Evolutionary conservation across 2,888 invertebrate genomes (phyloP), one percentile per base, ranked within the genome.

Genomic region (Lordiphosa andalusiaca): DNA sequence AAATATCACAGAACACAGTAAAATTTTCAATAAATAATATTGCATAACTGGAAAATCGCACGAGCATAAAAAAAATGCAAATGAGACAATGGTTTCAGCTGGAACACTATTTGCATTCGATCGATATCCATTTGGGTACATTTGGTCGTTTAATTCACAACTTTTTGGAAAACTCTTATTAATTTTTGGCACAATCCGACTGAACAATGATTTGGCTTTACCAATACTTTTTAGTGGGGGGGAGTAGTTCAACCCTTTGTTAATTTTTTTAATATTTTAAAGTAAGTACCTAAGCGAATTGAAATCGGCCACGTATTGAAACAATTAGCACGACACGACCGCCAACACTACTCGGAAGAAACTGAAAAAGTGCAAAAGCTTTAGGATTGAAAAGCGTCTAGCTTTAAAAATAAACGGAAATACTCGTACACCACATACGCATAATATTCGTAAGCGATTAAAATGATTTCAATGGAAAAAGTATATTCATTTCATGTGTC

Each of bases 311-410:
- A 70, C 73, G 66, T 75, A 68, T 70, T 56, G 54, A 64, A 68
- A 71, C 51, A 73, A 73, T 70, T 69, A 70, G 65, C 78, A 76
- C 85, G 87, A 87, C 85, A 80, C 87, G 87, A 75, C 73, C 78
- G 84, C 87, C 71, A 85, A 76, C 84, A 77, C 83, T 73, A 81
- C 73, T 84, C 69, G 69, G 68, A 84, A 85, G 78, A 85, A 75
- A 86, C 86, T 86, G 81, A 85, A 76, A 75, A 23, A 73, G 74
- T 69, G 73, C 71, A 72, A 82, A 82, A 84, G 73, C 74, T 78
- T 73, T 80, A 69, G 69, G 67, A 74, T 76, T 68, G 66, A 71
- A 77, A 69, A 73, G 72, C 72, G 74, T 71, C 83, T 75, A 73
- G 69, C 71, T 74, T 77, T 85, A 84, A 72, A 76, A 77, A 83